phyloP scores from a whole-genome alignment of 2,888 invertebrate genomes.

The Rhamnusium bicolor region DNA sequence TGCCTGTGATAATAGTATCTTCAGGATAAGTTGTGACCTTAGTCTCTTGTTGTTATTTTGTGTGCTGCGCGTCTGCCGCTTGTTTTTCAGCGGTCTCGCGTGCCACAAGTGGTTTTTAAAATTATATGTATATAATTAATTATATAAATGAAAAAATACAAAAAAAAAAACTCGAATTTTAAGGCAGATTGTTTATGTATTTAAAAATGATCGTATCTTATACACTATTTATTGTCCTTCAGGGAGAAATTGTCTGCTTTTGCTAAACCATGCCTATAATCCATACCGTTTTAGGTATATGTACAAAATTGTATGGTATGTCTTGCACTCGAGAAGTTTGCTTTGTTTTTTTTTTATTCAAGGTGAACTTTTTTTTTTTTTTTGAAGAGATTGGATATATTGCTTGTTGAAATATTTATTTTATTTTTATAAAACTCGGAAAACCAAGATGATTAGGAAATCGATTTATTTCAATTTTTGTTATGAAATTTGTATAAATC shows the following conservation, averaged over 20 bases:
- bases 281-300: conserved; percentile 58
- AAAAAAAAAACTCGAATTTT: conserved; percentile 69
- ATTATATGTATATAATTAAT: conserved; percentile 72
- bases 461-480: background rate
- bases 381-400: background rate
- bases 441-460: background rate
- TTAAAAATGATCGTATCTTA: conserved; percentile 69
- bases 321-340: conserved; percentile 2
- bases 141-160: conserved; percentile 63
- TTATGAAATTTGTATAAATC: no score
- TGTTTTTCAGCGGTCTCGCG: conserved; percentile 60
- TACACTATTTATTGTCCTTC: conserved; percentile 61
- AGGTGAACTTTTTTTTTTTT: background rate
- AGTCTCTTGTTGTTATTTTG: conserved; percentile 75
- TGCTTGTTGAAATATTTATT: background rate
- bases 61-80: conserved; percentile 57
- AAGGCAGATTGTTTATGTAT: conserved; percentile 71
- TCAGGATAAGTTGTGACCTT: conserved; percentile 81
- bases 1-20: conserved; percentile 82
- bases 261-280: conserved; percentile 34
- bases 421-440: background rate
- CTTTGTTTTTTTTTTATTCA: conserved; percentile 2
- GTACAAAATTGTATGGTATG: conserved; percentile 31
- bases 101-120: conserved; percentile 70
- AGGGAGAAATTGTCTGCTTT: conserved; percentile 52